phyloP scores from a whole-genome alignment of 1,140 invertebrate species.

The Drosophila lowei region DNA sequence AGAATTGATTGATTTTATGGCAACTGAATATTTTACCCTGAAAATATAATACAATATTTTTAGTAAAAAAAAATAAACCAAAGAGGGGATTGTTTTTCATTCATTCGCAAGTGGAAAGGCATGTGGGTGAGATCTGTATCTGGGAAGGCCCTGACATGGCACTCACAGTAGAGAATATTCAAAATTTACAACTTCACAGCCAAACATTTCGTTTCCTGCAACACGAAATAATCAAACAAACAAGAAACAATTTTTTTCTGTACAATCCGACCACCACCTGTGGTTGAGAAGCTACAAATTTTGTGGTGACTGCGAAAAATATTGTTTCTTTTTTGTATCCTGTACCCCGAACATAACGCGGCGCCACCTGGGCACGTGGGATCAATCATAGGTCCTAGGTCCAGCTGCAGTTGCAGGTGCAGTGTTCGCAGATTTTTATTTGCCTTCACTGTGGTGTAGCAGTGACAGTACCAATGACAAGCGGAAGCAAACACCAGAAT shows the following conservation, averaged over 20 bases:
- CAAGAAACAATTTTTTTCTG: conserved; percentile 29
- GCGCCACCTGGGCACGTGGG: background rate
- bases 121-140: background rate
- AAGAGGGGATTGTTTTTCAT: conserved; percentile 32
- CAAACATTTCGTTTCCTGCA: conserved; percentile 19
- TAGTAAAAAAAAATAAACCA: conserved; percentile 46
- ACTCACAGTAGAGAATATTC: conserved; percentile 7
- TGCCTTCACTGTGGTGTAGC: conserved; percentile 24
- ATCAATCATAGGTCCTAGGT: background rate
- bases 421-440: conserved; percentile 8
- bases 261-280: conserved; percentile 6
- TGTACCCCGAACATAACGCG: background rate
- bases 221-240: conserved; percentile 33
- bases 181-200: conserved; percentile 31
- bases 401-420: background rate
- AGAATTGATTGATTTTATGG: conserved; percentile 67
- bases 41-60: conserved; percentile 67
- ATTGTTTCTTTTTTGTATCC: conserved; percentile 27
- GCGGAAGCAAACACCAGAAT: conserved; percentile 35
- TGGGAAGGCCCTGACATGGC: conserved; percentile 16
- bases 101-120: background rate
- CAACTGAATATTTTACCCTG: conserved; percentile 61
- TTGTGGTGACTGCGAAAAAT: conserved; percentile 41
- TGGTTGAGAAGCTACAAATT: conserved; percentile 25
- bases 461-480: conserved; percentile 30